phyloP scores from a whole-genome alignment of 2,113 vertebrate species.

The Coryphaenoides rupestris region DNA sequence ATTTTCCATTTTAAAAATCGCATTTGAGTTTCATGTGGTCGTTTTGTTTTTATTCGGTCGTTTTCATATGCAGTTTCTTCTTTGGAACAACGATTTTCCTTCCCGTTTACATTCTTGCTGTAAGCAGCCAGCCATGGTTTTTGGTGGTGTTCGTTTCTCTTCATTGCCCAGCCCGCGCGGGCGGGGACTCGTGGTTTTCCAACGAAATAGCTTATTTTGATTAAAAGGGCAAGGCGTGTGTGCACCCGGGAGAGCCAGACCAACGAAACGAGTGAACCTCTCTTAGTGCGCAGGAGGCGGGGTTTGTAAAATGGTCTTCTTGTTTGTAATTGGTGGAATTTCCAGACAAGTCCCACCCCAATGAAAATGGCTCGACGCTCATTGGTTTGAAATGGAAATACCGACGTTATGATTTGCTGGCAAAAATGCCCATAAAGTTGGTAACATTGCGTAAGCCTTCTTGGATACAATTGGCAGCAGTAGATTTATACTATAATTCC shows the following conservation, averaged over 20 bases:
- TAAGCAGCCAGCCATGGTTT: slow-evolving; percentile 61
- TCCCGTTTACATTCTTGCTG: slow-evolving; percentile 66
- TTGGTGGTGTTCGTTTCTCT: neutral
- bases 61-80: slow-evolving; percentile 46
- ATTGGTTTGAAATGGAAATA: slow-evolving; percentile 30
- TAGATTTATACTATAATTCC: neutral
- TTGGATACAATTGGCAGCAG: neutral
- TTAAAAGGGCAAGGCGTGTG: slow-evolving; percentile 26
- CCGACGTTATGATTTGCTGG: slow-evolving; percentile 18
- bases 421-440: slow-evolving; percentile 4
- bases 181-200: slow-evolving; percentile 49
- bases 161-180: slow-evolving; percentile 12
- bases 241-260: neutral
- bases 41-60: slow-evolving; percentile 45
- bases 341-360: slow-evolving; percentile 27
- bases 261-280: slow-evolving; percentile 43
- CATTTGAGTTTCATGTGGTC: slow-evolving; percentile 34
- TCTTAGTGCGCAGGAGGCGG: slow-evolving; percentile 47
- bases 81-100: slow-evolving; percentile 59
- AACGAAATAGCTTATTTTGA: slow-evolving; percentile 58
- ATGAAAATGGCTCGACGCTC: rapidly evolving
- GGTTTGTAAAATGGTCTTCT: rapidly evolving
- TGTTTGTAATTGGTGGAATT: slow-evolving; percentile 28
- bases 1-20: slow-evolving; percentile 35
- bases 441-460: slow-evolving; percentile 41